phyloP scores from a whole-genome alignment of 2,888 invertebrate genomes.

The Cryptosula pallasiana region DNA sequence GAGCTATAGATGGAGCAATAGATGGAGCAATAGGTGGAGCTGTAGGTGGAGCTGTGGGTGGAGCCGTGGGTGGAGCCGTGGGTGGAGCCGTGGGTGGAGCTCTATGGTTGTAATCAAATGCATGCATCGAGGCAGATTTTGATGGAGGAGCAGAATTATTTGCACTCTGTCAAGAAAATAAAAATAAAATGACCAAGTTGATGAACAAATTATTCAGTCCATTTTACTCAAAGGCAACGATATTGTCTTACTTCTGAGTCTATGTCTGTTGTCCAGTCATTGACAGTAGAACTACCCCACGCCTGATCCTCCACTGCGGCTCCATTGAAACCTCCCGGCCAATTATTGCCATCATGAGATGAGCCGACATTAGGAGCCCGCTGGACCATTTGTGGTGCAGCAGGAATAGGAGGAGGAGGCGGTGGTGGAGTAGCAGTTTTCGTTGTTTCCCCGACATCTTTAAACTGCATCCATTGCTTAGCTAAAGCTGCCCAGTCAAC shows the following conservation, averaged over 20 bases:
- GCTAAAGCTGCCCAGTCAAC: constrained; percentile 96
- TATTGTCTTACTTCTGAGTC: constrained; percentile 43
- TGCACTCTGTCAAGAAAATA: too few species aligned
- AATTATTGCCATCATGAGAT: not conserved
- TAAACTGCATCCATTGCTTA: constrained; percentile 80
- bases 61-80: too few species aligned
- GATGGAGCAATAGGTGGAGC: too few species aligned
- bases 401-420: constrained; percentile 43
- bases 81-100: too few species aligned
- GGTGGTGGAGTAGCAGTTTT: constrained; percentile 57
- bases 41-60: too few species aligned
- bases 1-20: too few species aligned
- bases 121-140: constrained; percentile 1
- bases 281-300: not conserved
- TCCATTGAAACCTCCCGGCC: not conserved
- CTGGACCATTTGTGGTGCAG: not conserved
- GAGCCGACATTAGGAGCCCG: not conserved
- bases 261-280: constrained; percentile 22
- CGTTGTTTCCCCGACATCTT: constrained; percentile 29
- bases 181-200: too few species aligned
- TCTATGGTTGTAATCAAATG: constrained; percentile 16
- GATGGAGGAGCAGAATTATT: too few species aligned
- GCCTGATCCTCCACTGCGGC: not conserved
- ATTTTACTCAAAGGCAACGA: too few species aligned
- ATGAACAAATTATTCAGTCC: too few species aligned